Conservation (phyloP, 2,797 vertebrate genomes). For the Kryptopterus vitreolus region DNA sequence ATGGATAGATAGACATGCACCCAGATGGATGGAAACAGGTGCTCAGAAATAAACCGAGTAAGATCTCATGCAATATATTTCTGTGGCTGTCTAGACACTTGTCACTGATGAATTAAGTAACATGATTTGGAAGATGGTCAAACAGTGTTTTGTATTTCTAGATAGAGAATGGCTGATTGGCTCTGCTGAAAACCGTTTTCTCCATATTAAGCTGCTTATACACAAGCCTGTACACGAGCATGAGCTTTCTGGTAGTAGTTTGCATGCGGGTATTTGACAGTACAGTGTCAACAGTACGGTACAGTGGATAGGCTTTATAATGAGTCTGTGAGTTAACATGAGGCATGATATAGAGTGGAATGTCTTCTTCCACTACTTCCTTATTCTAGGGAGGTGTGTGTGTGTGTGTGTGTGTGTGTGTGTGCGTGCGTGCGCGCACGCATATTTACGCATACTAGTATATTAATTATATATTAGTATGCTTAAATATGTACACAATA, state of each 20-base stretch:
- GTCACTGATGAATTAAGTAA: conserved; percentile 20
- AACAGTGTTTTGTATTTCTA: conserved; percentile 29
- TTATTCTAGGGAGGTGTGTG: neutral
- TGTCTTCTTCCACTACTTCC: neutral
- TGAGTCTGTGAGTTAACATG: neutral
- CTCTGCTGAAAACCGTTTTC: neutral
- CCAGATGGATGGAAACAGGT: conserved; percentile 62
- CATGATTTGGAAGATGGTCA: conserved; percentile 16
- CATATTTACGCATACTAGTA: no score
- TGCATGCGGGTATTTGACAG: neutral
- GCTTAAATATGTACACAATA: no score
- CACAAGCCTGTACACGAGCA: neutral
- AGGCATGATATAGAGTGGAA: neutral
- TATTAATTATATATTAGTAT: no score
- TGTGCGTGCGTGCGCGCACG: no score
- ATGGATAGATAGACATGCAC: conserved; percentile 49
- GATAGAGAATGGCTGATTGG: neutral
- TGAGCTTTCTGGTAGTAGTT: neutral
- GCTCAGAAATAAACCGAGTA: conserved; percentile 32
- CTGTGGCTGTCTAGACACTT: neutral
- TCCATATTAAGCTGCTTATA: neutral
- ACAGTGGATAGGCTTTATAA: no score
- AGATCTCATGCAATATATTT: conserved; percentile 2
- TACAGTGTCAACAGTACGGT: neutral
- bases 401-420: no score